Percentiles rank a stretch among this genome's conserved stretches.
phyloP scores from a whole-genome alignment of 2,797 vertebrate species.

The Knipowitschia caucasica region DNA sequence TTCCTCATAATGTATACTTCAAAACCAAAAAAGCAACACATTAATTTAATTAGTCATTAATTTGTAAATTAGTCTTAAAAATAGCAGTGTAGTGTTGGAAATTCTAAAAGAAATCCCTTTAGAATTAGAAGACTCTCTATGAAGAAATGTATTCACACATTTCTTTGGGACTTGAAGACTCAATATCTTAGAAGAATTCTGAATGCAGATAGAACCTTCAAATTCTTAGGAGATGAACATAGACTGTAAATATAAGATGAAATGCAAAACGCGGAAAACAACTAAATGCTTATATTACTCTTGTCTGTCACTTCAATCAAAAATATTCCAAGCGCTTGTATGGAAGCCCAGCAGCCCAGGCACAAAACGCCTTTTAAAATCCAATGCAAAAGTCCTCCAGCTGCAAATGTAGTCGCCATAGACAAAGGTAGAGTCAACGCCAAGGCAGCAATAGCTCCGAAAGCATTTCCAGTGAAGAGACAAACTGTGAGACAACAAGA shows the following conservation, averaged over 20 bases:
- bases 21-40: no score
- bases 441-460: slow-evolving; percentile 64
- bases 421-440: slow-evolving; percentile 70
- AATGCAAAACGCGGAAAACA: neutral
- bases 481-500: slow-evolving; percentile 76
- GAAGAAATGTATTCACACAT: no score
- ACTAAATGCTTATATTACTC: slow-evolving; percentile 23
- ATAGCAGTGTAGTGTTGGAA: no score
- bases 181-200: no score
- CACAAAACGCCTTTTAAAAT: slow-evolving; percentile 62
- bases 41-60: no score
- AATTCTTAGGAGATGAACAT: no score
- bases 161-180: no score
- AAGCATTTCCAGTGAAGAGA: slow-evolving; percentile 66
- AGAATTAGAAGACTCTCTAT: no score
- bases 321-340: slow-evolving; percentile 58
- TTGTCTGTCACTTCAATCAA: slow-evolving; percentile 63
- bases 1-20: no score
- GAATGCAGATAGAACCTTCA: no score
- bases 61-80: no score
- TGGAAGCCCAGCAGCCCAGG: slow-evolving; percentile 72
- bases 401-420: slow-evolving; percentile 41
- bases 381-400: slow-evolving; percentile 47
- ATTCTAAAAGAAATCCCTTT: no score
- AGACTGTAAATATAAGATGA: neutral